Evolutionary conservation across 2,113 vertebrate genomes (phyloP).

Genomic region (Hyaena hyaena): DNA sequence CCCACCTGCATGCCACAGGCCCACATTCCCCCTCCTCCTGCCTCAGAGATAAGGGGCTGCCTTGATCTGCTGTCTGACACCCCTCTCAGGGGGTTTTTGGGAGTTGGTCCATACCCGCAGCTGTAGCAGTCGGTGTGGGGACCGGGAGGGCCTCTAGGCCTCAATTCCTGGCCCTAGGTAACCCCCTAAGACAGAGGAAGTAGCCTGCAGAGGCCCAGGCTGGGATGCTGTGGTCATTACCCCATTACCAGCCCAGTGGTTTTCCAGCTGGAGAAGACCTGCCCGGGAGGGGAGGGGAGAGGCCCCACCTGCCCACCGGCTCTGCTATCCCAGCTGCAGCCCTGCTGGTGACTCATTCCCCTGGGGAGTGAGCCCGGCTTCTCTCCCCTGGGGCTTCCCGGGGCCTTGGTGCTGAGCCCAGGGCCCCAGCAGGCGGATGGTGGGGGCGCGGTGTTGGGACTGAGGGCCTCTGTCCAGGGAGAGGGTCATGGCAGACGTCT

Average conservation of each 20-base stretch:
- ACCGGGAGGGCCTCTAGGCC: background rate
- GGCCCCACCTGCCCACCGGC: slow-evolving; percentile 1
- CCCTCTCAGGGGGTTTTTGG: background rate
- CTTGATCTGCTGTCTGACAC: background rate
- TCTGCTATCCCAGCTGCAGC: background rate
- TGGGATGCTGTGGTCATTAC: background rate
- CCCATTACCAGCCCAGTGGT: background rate
- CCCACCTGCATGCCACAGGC: background rate
- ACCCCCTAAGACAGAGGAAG: background rate
- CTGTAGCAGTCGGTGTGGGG: background rate
- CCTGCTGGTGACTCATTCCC: slow-evolving; percentile 64
- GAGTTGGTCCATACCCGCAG: background rate
- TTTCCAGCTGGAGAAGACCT: slow-evolving; percentile 29
- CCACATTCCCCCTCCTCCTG: fast-evolving
- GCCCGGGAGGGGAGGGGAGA: background rate
- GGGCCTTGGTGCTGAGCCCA: background rate
- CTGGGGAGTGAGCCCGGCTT: background rate
- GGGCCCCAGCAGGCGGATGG: background rate
- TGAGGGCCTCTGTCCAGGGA: background rate
- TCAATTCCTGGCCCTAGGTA: background rate
- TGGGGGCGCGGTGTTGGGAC: background rate
- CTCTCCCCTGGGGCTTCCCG: background rate
- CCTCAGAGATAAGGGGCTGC: background rate
- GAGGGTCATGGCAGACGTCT: background rate
- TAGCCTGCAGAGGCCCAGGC: background rate